These are phyloP conservation scores for Magallana gigas DNA, from an alignment of 1,140 invertebrate species.

Conservation along the genomic window DNA sequence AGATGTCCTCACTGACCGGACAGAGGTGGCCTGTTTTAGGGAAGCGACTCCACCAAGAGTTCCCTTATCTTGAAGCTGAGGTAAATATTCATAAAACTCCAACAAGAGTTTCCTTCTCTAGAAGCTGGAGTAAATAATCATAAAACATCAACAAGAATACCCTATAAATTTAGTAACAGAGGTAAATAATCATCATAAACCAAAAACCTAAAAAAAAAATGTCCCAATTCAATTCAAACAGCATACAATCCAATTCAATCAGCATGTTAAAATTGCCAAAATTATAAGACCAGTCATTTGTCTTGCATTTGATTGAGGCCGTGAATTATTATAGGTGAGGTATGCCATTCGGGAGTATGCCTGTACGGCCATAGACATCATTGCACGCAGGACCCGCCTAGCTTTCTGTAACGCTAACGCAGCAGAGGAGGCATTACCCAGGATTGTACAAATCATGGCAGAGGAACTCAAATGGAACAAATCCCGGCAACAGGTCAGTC, in stretches of 20 bases:
- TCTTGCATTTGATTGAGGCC: too few relatives aligned
- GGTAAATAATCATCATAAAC: too few relatives aligned
- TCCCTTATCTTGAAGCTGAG: slow-evolving; percentile 99
- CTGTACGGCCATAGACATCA: slow-evolving; percentile 96
- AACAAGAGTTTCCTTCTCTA: too few relatives aligned
- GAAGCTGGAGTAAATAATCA: too few relatives aligned
- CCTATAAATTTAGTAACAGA: too few relatives aligned
- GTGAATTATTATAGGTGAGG: slow-evolving; percentile 81
- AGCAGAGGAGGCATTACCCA: slow-evolving; percentile 95
- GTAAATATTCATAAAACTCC: slow-evolving; percentile 79
- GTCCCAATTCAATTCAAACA: too few relatives aligned
- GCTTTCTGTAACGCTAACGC: slow-evolving; percentile 97
- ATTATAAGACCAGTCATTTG: too few relatives aligned
- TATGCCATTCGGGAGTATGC: slow-evolving; percentile 98
- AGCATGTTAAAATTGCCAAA: too few relatives aligned
- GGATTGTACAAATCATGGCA: slow-evolving; percentile 96
- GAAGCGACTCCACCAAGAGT: slow-evolving; percentile 96
- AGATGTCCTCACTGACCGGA: slow-evolving; percentile 96
- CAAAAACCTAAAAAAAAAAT: too few relatives aligned
- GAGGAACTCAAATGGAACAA: slow-evolving; percentile 96
- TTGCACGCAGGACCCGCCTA: slow-evolving; percentile 93
- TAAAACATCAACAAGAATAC: too few relatives aligned
- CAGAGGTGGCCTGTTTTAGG: slow-evolving; percentile 98
- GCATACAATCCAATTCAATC: too few relatives aligned
- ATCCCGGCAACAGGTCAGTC: slow-evolving; percentile 80